Evolutionary conservation across 2,888 invertebrate genomes (phyloP).

Genomic region (Apodemia duryi): DNA sequence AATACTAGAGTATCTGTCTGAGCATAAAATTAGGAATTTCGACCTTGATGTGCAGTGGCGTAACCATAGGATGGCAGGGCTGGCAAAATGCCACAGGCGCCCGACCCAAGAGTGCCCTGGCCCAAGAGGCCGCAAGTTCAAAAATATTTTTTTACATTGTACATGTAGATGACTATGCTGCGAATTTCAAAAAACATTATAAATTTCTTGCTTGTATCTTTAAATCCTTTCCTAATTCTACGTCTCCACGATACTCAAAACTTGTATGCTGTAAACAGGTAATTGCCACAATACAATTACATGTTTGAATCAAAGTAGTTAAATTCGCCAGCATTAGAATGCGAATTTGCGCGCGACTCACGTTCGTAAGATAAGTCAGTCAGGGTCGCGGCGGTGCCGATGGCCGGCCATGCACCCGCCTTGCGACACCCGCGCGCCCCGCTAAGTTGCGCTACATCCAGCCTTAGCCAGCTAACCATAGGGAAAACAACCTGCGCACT

Average conservation of each 20-base stretch:
- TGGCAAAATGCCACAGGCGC: no score
- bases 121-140: no score
- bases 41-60: no score
- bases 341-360: conserved; percentile 74
- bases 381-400: conserved; percentile 78
- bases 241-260: not conserved
- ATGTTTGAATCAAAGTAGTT: conserved; percentile 39
- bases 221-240: not conserved
- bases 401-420: conserved; percentile 76
- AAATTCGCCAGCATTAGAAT: conserved; percentile 72
- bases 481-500: conserved; percentile 34
- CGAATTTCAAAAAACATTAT: no score
- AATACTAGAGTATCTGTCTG: no score
- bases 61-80: no score
- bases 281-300: conserved; percentile 6
- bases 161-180: no score
- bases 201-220: no score
- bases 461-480: conserved; percentile 32
- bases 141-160: no score
- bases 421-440: conserved; percentile 57
- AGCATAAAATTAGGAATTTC: no score
- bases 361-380: conserved; percentile 78
- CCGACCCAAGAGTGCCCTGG: no score
- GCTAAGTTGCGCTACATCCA: conserved; percentile 36
- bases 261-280: not conserved